Conservation (phyloP, 2,888 invertebrate species). For the Drosophila algonquin region DNA sequence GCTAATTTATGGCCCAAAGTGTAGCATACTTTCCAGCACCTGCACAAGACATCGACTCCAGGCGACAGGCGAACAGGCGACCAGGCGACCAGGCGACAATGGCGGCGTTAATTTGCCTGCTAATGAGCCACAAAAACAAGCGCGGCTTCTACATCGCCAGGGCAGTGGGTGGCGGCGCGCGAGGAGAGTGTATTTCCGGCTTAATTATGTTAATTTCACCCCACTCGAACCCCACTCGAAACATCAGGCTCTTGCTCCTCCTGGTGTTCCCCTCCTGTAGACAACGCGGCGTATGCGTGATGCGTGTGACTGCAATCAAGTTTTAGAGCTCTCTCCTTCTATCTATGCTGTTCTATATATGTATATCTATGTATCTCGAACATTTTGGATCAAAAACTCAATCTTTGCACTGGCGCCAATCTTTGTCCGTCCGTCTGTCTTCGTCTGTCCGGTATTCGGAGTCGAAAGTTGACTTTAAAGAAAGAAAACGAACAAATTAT, state of each 20-base stretch:
- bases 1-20: constrained; percentile 80
- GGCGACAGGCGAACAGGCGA: constrained; percentile 24
- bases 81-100: constrained; percentile 32
- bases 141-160: constrained; percentile 28
- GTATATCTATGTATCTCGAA: constrained; percentile 9
- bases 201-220: constrained; percentile 69
- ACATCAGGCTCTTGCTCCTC: neutral
- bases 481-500: constrained; percentile 37
- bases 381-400: constrained; percentile 29
- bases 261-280: neutral
- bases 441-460: neutral
- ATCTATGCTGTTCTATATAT: neutral
- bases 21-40: constrained; percentile 75
- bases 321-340: constrained; percentile 17
- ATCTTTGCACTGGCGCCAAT: constrained; percentile 60
- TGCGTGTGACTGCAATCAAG: constrained; percentile 29
- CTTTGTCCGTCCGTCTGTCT: constrained; percentile 14
- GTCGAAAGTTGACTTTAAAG: constrained; percentile 40
- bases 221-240: neutral
- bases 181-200: constrained; percentile 18
- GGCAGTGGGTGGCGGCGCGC: neutral
- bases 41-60: constrained; percentile 53
- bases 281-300: constrained; percentile 53
- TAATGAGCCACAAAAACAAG: constrained; percentile 77
- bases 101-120: constrained; percentile 77